A percentile compares a stretch with the other conserved stretches of the same genome.
These are phyloP conservation scores for Acanthaster planci DNA, from an alignment of 35 echinoderm and acorn worm species.

Conservation along the genomic window DNA sequence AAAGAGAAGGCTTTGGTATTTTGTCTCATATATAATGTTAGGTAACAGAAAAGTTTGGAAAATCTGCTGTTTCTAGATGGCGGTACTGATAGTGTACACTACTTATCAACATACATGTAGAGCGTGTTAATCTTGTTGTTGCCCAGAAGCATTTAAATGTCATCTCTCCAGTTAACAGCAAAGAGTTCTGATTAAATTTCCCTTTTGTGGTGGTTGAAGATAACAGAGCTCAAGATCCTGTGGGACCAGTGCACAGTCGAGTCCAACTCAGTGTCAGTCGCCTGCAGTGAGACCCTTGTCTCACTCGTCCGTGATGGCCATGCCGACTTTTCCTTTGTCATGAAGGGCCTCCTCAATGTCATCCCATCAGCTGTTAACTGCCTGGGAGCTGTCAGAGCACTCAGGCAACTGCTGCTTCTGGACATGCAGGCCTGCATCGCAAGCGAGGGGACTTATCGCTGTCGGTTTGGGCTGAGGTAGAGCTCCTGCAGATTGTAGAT, in stretches of 20 bases:
- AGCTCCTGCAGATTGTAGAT: too few relatives aligned
- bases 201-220: conserved; percentile 7
- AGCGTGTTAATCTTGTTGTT: too few relatives aligned
- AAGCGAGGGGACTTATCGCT: neutral
- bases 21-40: too few relatives aligned
- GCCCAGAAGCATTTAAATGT: too few relatives aligned
- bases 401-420: conserved; percentile 19
- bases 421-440: neutral
- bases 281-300: conserved; percentile 29
- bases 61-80: too few relatives aligned
- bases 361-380: conserved; percentile 22
- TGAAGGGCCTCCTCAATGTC: conserved; percentile 35
- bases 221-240: conserved; percentile 37
- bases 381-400: neutral
- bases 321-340: conserved; percentile 3
- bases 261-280: neutral
- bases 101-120: too few relatives aligned
- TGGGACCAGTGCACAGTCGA: conserved; percentile 29
- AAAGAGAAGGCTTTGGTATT: too few relatives aligned
- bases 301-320: conserved; percentile 22
- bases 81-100: too few relatives aligned
- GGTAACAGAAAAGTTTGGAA: too few relatives aligned
- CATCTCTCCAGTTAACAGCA: too few relatives aligned
- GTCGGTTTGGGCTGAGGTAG: conserved; percentile 18
- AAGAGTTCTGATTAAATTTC: too few relatives aligned